Conservation (phyloP, 2,797 vertebrate species). For the Pantherophis vulpinus region DNA sequence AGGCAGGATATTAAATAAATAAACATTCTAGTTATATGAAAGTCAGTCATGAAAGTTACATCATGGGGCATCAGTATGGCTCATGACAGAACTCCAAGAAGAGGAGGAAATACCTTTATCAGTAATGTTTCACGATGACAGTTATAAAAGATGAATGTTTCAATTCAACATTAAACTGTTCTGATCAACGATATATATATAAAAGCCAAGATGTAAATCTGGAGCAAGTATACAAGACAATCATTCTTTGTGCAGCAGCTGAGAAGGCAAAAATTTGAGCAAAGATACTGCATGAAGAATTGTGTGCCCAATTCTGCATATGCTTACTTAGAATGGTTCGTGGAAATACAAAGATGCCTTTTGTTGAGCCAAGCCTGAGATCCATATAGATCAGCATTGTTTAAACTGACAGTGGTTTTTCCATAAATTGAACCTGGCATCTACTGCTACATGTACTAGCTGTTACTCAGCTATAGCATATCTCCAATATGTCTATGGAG, state of each 20-base stretch:
- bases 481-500: not conserved
- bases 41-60: not conserved
- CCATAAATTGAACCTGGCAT: not conserved
- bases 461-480: not conserved
- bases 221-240: not conserved
- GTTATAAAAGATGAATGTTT: constrained; percentile 14
- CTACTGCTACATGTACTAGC: not conserved
- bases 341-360: not conserved
- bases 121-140: constrained; percentile 13
- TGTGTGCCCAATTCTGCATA: not conserved
- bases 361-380: not conserved
- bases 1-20: not conserved
- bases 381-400: not conserved
- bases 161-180: constrained; percentile 42
- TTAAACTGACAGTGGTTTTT: not conserved
- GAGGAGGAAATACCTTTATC: constrained; percentile 18
- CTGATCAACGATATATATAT: not conserved
- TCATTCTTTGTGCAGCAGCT: not conserved
- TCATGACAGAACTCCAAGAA: constrained; percentile 10
- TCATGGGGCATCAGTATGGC: not conserved
- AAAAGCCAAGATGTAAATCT: constrained; percentile 33
- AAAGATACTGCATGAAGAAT: not conserved
- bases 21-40: not conserved
- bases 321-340: not conserved
- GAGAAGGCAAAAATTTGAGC: not conserved